Percentiles rank a stretch among this genome's conserved stretches.
These are phyloP conservation scores for Epizoanthus stellaris DNA, from an alignment of 92 coral and sea anemone genomes.

Conservation along the genomic window DNA sequence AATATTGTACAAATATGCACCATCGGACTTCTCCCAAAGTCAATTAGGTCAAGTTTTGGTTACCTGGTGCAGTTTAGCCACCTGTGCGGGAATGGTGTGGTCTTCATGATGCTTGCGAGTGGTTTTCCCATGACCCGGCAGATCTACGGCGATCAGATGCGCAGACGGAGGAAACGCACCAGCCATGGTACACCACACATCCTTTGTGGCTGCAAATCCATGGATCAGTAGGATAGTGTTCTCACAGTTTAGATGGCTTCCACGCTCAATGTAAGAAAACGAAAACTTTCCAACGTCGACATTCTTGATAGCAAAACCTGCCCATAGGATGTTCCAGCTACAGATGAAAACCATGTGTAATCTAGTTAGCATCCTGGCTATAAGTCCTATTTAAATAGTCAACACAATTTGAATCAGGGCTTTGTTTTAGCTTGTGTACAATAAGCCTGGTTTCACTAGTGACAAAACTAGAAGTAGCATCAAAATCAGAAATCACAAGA, in stretches of 20 bases:
- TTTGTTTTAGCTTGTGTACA: too few species aligned
- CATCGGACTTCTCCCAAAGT: too few species aligned
- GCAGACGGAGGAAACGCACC: conserved; percentile 68
- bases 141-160: conserved; percentile 83
- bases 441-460: too few species aligned
- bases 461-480: too few species aligned
- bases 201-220: conserved; percentile 89
- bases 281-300: conserved; percentile 72
- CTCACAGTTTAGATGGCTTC: conserved; percentile 43
- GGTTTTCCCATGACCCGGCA: conserved; percentile 97
- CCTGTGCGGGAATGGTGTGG: conserved; percentile 76
- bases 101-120: conserved; percentile 88
- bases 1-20: too few species aligned
- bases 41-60: not conserved
- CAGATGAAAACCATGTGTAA: not conserved
- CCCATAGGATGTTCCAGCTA: conserved; percentile 67
- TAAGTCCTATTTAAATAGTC: too few species aligned
- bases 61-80: conserved; percentile 90
- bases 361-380: not conserved
- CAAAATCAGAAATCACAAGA: too few species aligned
- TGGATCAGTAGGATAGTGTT: conserved; percentile 74
- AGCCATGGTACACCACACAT: conserved; percentile 76
- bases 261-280: conserved; percentile 85
- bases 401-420: too few species aligned
- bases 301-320: conserved; percentile 68